These are phyloP conservation scores for Clusia tigrina DNA, from an alignment of 2,888 invertebrate species.

Conservation along the genomic window DNA sequence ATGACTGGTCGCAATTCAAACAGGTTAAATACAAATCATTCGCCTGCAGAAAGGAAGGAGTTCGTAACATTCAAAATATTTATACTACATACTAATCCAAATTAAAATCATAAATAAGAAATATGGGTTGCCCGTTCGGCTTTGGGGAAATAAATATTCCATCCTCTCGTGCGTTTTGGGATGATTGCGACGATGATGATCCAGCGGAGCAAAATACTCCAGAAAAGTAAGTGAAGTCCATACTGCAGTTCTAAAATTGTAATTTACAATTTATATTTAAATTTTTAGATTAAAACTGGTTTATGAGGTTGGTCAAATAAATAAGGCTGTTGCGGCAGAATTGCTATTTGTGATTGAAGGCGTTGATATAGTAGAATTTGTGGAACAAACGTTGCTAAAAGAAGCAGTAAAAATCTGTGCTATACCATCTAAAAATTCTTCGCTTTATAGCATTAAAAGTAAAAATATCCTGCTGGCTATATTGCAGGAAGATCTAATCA, in stretches of 20 bases:
- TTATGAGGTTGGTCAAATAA: conserved; percentile 34
- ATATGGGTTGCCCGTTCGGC: conserved; percentile 56
- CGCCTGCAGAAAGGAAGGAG: too few species aligned
- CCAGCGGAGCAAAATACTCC: conserved; percentile 35
- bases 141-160: conserved; percentile 63
- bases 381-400: conserved; percentile 42
- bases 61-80: too few species aligned
- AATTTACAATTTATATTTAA: conserved; percentile 8
- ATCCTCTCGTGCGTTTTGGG: conserved; percentile 63
- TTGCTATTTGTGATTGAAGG: conserved; percentile 58
- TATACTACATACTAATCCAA: too few species aligned
- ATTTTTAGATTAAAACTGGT: conserved; percentile 42
- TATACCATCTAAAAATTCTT: conserved; percentile 45
- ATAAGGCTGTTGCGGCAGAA: conserved; percentile 40
- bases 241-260: conserved; percentile 5
- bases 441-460: conserved; percentile 39
- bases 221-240: conserved; percentile 41
- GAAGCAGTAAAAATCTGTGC: conserved; percentile 45
- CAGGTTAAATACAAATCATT: too few species aligned
- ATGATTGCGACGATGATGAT: conserved; percentile 62
- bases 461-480: conserved; percentile 44
- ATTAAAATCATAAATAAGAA: conserved; percentile 7
- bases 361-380: conserved; percentile 50
- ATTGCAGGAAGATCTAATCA: conserved; percentile 55
- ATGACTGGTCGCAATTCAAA: too few species aligned